Base-by-base conservation (phyloP, 64 coral and sea anemone genomes). In the Cladopsammia gracilis region DNA sequence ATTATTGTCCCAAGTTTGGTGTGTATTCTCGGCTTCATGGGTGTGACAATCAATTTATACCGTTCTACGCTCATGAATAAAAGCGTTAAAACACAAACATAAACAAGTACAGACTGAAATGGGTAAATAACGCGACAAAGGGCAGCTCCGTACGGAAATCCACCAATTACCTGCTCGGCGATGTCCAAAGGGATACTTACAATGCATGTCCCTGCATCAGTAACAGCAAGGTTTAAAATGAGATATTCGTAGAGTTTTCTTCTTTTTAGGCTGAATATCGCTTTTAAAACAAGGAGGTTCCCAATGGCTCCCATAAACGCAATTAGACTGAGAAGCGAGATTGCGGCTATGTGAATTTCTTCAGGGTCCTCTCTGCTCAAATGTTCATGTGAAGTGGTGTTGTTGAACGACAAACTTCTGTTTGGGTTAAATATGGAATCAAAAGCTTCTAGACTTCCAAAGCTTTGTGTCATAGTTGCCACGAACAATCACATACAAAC, bases 41-140 rank as follows among this genome's bases (percentile, higher is more conserved):
- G 98, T 51, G 92, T 96, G 0, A 89, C 89, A 65, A 99, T 99
- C 15, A 94, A 87, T 84, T 91, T 93, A 50, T 94, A 96, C 10
- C 98, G 87, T 45, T 99, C 98, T 11, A 93, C 43, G 20, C 90
- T 89, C 98, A 99, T 99, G 62, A 85, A 78, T 13, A 96, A 70
- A 24, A 99, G 78, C 10, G 92, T 99, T 85, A 99, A 77, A 2
- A 94, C 88, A n/a, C 94, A 99, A 15, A 94, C 91, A 4, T 78
- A 82, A 56, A 99, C 86, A 2, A 99, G 66, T 49, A 96, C 73
- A 7, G 98, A 96, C 59, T 99, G 98, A 13, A 96, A 86, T 18
- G 98, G 98, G 71, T 96, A 99, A 50, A 96, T 95, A 11, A 96
- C 73, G 42, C 79, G 96, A 26, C 98, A 99, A 1, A 99, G 47